phyloP scores from a whole-genome alignment of 2,797 vertebrate species.

The Anguilla anguilla region DNA sequence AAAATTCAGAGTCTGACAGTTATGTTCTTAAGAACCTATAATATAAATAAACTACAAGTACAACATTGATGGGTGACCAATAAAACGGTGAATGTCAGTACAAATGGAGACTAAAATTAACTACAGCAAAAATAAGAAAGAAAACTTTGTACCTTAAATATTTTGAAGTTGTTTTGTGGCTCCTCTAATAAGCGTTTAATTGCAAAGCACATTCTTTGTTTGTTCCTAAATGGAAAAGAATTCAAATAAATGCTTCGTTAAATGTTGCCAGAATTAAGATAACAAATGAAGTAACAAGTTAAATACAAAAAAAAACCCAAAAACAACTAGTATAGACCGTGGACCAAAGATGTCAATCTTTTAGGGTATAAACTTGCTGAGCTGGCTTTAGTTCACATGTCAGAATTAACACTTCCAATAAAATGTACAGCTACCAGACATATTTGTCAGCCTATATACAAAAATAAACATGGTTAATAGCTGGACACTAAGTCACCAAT shows the following conservation, averaged over 20 bases:
- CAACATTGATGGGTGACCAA: background rate
- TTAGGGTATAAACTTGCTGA: background rate
- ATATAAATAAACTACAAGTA: background rate
- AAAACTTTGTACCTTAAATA: conserved; percentile 87
- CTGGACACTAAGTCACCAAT: background rate
- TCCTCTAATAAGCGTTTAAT: conserved; percentile 94
- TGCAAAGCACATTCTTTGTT: conserved; percentile 95
- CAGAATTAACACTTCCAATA: background rate
- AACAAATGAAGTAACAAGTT: background rate
- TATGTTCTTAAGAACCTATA: background rate
- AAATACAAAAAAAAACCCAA: background rate
- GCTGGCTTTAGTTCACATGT: background rate
- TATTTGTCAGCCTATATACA: background rate
- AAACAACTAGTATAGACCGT: background rate
- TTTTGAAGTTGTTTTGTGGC: conserved; percentile 97
- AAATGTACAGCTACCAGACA: background rate
- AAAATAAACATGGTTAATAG: background rate
- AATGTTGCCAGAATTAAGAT: background rate
- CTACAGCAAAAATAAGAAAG: background rate
- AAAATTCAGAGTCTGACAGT: background rate
- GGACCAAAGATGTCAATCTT: background rate
- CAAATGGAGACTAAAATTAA: background rate
- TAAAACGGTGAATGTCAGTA: background rate
- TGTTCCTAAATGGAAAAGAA: conserved; percentile 76
- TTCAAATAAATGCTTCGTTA: background rate